A percentile compares a stretch with the other conserved stretches of the same genome.
These are phyloP conservation scores for Malurus splendens DNA, from an alignment of 2,797 vertebrate species.

Conservation along the genomic window DNA sequence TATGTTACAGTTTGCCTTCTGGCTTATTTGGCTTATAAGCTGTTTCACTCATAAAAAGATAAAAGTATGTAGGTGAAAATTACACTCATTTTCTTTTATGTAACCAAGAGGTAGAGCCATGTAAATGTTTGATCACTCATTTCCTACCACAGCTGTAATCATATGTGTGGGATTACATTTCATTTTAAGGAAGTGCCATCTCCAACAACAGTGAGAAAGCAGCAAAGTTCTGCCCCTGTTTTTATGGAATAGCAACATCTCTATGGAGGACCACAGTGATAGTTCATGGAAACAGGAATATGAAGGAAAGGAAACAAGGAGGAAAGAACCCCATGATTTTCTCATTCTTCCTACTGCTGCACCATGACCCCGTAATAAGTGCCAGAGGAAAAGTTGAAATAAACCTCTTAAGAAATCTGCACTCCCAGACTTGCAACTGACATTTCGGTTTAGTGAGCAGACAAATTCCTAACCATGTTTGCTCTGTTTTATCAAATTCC, in stretches of 20 bases:
- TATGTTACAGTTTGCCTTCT: slow-evolving; percentile 37
- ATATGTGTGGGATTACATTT: background rate
- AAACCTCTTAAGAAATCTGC: background rate
- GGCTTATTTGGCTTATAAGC: slow-evolving; percentile 31
- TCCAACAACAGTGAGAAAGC: background rate
- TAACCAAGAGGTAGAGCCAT: slow-evolving; percentile 12
- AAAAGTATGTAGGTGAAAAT: slow-evolving; percentile 44
- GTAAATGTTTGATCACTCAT: slow-evolving; percentile 42
- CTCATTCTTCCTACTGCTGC: background rate
- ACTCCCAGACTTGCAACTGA: background rate
- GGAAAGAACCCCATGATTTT: background rate
- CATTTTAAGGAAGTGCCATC: background rate
- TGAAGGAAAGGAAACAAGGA: background rate
- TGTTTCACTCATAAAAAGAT: background rate
- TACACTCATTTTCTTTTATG: slow-evolving; percentile 37
- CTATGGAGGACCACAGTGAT: background rate
- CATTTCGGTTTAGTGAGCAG: background rate
- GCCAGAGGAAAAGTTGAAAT: background rate
- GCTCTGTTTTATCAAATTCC: background rate
- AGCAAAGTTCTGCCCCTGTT: background rate
- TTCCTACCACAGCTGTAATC: background rate
- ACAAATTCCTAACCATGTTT: background rate
- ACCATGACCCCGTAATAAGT: background rate
- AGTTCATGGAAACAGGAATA: background rate
- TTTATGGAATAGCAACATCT: background rate